Conservation (phyloP, 2,888 invertebrate genomes). For the Scaptomyza flava region DNA sequence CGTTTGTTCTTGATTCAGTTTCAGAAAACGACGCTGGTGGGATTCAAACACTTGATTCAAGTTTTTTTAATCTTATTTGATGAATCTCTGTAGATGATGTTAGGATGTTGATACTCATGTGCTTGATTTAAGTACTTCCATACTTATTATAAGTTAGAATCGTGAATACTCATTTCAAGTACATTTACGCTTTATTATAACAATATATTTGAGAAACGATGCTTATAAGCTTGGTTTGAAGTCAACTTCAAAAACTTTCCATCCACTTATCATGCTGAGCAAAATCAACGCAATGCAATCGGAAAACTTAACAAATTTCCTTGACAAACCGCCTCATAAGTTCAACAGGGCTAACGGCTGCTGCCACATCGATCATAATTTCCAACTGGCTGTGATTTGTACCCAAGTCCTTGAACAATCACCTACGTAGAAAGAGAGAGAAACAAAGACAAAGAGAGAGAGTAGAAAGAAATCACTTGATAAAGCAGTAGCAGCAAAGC, state of each 20-base stretch:
- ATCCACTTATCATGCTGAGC: conserved; percentile 39
- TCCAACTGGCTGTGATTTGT: conserved; percentile 72
- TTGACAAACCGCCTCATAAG: conserved; percentile 64
- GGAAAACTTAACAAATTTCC: conserved; percentile 74
- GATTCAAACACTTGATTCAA: too few species aligned
- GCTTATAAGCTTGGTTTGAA: background rate
- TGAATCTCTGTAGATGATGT: too few species aligned
- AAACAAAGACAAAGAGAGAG: conserved; percentile 26
- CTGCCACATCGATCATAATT: conserved; percentile 77
- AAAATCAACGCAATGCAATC: conserved; percentile 58
- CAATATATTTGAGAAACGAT: too few species aligned
- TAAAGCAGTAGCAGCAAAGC: conserved; percentile 61
- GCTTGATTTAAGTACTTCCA: too few species aligned
- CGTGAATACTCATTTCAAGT: too few species aligned
- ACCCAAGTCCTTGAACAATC: conserved; percentile 71
- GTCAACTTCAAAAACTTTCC: conserved; percentile 8
- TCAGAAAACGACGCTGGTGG: too few species aligned
- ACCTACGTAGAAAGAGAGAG: conserved; percentile 9
- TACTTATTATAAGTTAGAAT: too few species aligned
- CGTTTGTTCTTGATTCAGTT: too few species aligned
- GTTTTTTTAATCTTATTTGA: too few species aligned
- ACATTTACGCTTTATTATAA: too few species aligned
- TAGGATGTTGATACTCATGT: too few species aligned
- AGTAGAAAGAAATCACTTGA: conserved; percentile 36
- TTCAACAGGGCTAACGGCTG: conserved; percentile 46